Base-by-base conservation (phyloP, 2,888 invertebrate genomes). In the Ecliptopera silaceata region DNA sequence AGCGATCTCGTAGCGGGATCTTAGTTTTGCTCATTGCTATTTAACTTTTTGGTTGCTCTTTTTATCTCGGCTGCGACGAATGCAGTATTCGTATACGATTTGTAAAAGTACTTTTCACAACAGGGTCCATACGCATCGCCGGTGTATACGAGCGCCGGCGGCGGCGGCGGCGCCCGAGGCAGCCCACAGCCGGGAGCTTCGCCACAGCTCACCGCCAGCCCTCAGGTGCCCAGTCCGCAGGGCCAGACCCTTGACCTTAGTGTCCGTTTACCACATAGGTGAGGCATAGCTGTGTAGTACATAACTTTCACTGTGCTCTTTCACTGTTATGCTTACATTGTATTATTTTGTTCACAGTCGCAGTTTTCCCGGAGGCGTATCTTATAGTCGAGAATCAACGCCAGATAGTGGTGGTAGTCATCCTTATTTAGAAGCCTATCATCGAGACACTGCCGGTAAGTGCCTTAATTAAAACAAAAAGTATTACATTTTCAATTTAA, bases 221-320 rank as follows among this genome's bases (percentile, higher is more conserved):
- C 96, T 66, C 96, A 96, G 92, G 96, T 96, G 88, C 96, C 97
- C 78, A 97, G 96, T 92, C 97, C 97, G 64, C 97, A 97, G 92
- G 97, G 97, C 74, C 97, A 97, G 86, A 97, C 97, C 74, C 93
- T 97, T 84, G 97, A 97, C 92, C 94, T 97, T 84, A 96, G 96
- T 88, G 96, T 97, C 87, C 93, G 96, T 86, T 93, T 96, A 86
- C 94, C 95, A 82, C 96, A 96, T 93, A 96, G 96, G 96, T 96
- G 92, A 89, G 89, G 86, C 61, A 56, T 68, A 56, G 52, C 51
- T 64, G 20, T 53, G 39, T 39, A 44, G 36, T 34, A 44, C n/a
- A 3, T 39, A 20, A 45, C 47, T 51, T 11, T 22, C 12, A 39
- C 20, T 44, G 29, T 17, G 8, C 26, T 38, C 1, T 45, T 47